These are phyloP conservation scores for Cepaea nemoralis DNA, from an alignment of 1,140 invertebrate genomes.

Conservation along the genomic window DNA sequence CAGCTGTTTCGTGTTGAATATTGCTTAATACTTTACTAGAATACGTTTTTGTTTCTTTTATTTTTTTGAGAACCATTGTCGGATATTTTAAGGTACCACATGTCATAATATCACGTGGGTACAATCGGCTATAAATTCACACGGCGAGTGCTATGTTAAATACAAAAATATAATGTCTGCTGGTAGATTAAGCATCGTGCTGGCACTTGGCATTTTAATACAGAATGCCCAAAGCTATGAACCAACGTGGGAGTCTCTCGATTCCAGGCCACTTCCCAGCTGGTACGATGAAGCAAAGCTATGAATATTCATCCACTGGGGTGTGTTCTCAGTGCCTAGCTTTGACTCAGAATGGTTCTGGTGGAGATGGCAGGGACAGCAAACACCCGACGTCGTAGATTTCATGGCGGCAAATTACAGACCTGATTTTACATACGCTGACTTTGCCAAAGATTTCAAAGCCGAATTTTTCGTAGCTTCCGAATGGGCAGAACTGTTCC, in stretches of 20 bases:
- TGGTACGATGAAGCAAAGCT: constrained; percentile 73
- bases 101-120: no score
- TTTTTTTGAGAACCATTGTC: no score
- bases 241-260: constrained; percentile 70
- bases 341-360: constrained; percentile 69
- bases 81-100: no score
- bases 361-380: constrained; percentile 59
- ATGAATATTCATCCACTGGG: constrained; percentile 74
- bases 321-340: constrained; percentile 40
- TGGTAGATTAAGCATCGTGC: not conserved
- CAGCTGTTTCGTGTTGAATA: no score
- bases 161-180: no score
- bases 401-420: constrained; percentile 44
- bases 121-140: no score
- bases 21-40: no score
- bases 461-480: constrained; percentile 58
- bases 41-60: no score
- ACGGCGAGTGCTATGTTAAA: no score
- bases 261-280: constrained; percentile 69
- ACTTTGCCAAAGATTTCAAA: constrained; percentile 48
- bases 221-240: constrained; percentile 46
- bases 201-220: not conserved
- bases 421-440: constrained; percentile 55
- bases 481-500: constrained; percentile 56
- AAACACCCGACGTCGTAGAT: constrained; percentile 40